These are phyloP conservation scores for Chamaetylas fuelleborni DNA, from an alignment of 2,113 vertebrate genomes.

Conservation along the genomic window DNA sequence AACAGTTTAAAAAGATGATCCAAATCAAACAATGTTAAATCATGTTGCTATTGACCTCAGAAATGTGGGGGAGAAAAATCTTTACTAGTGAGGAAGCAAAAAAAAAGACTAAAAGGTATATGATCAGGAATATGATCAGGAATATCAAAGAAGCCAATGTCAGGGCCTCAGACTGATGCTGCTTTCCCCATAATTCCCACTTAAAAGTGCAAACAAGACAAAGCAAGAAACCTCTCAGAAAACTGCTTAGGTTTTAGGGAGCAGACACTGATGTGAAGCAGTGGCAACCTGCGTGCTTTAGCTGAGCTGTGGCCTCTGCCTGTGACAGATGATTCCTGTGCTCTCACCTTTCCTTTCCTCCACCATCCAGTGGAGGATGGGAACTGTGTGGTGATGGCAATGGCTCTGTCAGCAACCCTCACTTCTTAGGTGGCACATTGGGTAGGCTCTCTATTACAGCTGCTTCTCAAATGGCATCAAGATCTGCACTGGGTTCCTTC, in stretches of 20 bases:
- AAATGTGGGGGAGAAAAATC: background rate
- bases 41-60: background rate
- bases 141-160: background rate
- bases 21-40: background rate
- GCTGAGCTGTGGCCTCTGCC: background rate
- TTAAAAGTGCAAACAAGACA: background rate
- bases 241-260: background rate
- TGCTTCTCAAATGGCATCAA: background rate
- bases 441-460: background rate
- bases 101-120: background rate
- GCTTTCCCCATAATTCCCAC: background rate
- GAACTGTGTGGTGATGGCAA: rapidly evolving
- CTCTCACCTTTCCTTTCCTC: background rate
- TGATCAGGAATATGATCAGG: background rate
- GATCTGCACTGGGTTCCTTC: background rate
- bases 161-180: rapidly evolving
- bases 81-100: background rate
- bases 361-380: background rate
- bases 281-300: background rate
- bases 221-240: background rate
- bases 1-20: background rate
- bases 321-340: background rate
- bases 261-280: background rate
- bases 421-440: background rate
- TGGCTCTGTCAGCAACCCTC: background rate